Evolutionary conservation across 1,140 invertebrate species (phyloP).

Genomic region (Mya arenaria): DNA sequence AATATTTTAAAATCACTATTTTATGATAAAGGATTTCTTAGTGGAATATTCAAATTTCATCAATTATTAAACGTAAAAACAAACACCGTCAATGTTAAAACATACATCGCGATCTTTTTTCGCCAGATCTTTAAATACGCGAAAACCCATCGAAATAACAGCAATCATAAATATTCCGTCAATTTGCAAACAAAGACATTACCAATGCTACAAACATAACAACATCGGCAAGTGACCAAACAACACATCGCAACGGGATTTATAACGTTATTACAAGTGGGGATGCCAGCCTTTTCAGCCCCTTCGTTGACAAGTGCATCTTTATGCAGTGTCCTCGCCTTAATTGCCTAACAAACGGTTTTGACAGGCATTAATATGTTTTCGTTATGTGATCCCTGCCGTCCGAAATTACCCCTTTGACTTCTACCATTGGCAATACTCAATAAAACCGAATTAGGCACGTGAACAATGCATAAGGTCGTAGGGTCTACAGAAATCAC

Average conservation of each 20-base stretch:
- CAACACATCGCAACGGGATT: neutral
- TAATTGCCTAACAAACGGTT: neutral
- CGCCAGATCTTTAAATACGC: too few relatives aligned
- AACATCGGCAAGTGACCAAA: neutral
- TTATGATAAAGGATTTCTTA: too few relatives aligned
- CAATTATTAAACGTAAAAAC: too few relatives aligned
- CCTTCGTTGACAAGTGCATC: neutral
- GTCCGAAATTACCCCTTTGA: constrained; percentile 25
- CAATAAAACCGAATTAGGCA: constrained; percentile 50
- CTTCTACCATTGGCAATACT: constrained; percentile 15
- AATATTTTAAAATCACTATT: too few relatives aligned
- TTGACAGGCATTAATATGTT: constrained; percentile 3
- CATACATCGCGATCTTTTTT: too few relatives aligned
- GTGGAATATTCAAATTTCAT: too few relatives aligned
- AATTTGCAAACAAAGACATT: too few relatives aligned
- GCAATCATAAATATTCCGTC: too few relatives aligned
- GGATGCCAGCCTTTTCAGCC: neutral
- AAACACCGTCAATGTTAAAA: too few relatives aligned
- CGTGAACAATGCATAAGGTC: constrained; percentile 45
- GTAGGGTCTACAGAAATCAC: constrained; percentile 42
- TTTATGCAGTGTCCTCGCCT: neutral
- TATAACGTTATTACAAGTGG: neutral
- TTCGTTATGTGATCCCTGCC: neutral
- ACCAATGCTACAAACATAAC: too few relatives aligned
- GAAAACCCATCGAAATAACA: too few relatives aligned